Evolutionary conservation across 2,113 vertebrate genomes (phyloP).

Genomic region (Willisornis vidua): DNA sequence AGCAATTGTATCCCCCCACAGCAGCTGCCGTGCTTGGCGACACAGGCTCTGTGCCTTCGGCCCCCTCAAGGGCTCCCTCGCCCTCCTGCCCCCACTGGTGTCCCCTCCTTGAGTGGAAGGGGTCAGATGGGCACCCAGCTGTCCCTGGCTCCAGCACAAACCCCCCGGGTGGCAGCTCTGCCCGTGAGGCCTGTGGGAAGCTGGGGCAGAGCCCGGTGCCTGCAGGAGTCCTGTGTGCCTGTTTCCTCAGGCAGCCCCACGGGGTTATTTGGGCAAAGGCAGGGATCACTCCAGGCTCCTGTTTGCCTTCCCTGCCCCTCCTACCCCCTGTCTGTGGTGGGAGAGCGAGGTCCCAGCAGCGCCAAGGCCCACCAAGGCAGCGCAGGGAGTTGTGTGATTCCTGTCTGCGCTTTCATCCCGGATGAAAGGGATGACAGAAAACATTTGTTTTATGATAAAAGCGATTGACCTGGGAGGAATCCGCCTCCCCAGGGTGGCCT

Average conservation of each 20-base stretch:
- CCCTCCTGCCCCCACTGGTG: not conserved
- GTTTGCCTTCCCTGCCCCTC: not conserved
- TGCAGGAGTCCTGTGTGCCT: rapidly evolving
- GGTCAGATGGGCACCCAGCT: rapidly evolving
- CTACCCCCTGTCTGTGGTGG: not conserved
- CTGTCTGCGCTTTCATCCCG: not conserved
- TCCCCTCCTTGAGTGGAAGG: rapidly evolving
- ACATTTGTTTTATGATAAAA: constrained; percentile 35
- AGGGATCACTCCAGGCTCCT: not conserved
- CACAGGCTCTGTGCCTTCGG: not conserved
- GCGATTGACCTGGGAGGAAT: not conserved
- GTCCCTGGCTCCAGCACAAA: not conserved
- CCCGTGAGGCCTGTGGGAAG: not conserved
- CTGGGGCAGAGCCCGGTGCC: rapidly evolving
- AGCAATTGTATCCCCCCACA: not conserved
- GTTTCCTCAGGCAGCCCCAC: not conserved
- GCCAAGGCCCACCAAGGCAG: not conserved
- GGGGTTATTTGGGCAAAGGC: not conserved
- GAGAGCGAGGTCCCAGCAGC: rapidly evolving
- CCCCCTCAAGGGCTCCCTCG: not conserved
- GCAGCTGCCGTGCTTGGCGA: not conserved
- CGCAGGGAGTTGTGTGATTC: rapidly evolving
- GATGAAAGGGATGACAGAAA: constrained; percentile 39
- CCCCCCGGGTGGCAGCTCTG: not conserved
- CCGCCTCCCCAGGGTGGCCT: not conserved